Base-by-base conservation (phyloP, 2,888 invertebrate species). In the Cantharis rustica region DNA sequence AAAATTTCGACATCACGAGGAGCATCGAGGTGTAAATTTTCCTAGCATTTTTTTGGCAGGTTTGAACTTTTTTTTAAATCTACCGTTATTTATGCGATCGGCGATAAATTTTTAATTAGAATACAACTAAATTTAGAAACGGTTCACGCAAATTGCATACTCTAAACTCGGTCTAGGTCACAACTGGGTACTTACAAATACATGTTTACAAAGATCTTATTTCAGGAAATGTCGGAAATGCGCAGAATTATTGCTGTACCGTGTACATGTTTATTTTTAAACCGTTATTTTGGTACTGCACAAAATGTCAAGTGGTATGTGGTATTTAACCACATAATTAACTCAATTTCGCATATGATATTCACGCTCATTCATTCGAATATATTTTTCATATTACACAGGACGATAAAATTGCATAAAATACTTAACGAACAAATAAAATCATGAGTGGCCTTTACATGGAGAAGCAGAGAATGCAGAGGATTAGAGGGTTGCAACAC, bases 221-320 rank as follows among this genome's bases (percentile, higher is more conserved):
- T 73, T 76, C 76, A 73, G 73, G 76, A 76, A 73, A 76, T 61
- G 75, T 75, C 75, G 75, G 75, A 75, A 76, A 73, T 76, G 72
- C 76, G 76, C 72, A 72, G 66, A 47, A 72, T 66, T 66, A 66
- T 17, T 72, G 70, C 64, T 64, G 20, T 70, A 73, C 17, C 63
- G 61, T 71, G 61, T 71, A 70, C 20, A 16, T 72, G 64, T 71
- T 76, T 72, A 72, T 76, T 17, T 69, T 47, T 66, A 17, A 23
- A 15, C 47, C 62, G 16, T 16, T 72, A 27, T 71, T 66, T 71
- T 75, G 71, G 27, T 75, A 69, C 71, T 16, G 69, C 71, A 47
- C 47, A 61, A 71, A 71, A 63, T 68, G 66, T 68, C 68, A 64
- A 16, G 16, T n/a, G 47, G n/a, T 47, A 47, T n/a, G 26, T 31